These are phyloP conservation scores for Trissoscelio sp. DNA, from an alignment of 2,888 invertebrate genomes.

Conservation along the genomic window DNA sequence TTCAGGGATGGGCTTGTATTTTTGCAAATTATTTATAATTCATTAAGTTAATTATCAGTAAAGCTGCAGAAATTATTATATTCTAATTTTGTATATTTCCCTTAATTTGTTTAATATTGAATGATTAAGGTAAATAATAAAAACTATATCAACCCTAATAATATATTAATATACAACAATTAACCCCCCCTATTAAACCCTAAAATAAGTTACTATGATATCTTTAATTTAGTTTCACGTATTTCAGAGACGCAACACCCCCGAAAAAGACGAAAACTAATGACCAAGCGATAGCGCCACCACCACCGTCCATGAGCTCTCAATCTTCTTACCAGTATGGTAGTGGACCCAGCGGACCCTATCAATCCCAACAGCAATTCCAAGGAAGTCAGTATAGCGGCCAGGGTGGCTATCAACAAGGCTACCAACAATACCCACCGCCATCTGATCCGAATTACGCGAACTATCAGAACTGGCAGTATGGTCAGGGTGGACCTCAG, in stretches of 20 bases:
- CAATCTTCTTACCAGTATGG: conserved; percentile 82
- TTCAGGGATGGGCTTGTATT: too few relatives aligned
- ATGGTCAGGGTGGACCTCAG: conserved; percentile 81
- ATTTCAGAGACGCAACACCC: conserved; percentile 79
- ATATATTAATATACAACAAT: too few relatives aligned
- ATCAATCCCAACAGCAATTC: conserved; percentile 82
- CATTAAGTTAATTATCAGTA: too few relatives aligned
- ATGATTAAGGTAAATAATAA: too few relatives aligned
- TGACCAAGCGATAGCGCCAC: conserved; percentile 78
- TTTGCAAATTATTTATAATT: too few relatives aligned
- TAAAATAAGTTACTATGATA: too few relatives aligned
- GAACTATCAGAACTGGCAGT: conserved; percentile 83
- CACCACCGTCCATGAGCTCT: conserved; percentile 80
- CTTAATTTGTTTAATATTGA: too few relatives aligned
- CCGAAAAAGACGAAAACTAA: conserved; percentile 80
- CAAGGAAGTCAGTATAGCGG: conserved; percentile 85
- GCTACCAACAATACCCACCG: conserved; percentile 82
- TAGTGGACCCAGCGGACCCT: conserved; percentile 82
- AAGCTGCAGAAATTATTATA: too few relatives aligned
- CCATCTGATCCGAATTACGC: conserved; percentile 82
- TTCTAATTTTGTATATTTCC: too few relatives aligned
- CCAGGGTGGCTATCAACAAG: conserved; percentile 84
- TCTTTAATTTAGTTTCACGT: too few relatives aligned
- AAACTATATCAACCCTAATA: too few relatives aligned
- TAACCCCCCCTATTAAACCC: too few relatives aligned